Percentiles rank a stretch among this genome's conserved stretches.
Conservation (phyloP, 1,140 invertebrate genomes). For the Brachionus rotundiformis region DNA sequence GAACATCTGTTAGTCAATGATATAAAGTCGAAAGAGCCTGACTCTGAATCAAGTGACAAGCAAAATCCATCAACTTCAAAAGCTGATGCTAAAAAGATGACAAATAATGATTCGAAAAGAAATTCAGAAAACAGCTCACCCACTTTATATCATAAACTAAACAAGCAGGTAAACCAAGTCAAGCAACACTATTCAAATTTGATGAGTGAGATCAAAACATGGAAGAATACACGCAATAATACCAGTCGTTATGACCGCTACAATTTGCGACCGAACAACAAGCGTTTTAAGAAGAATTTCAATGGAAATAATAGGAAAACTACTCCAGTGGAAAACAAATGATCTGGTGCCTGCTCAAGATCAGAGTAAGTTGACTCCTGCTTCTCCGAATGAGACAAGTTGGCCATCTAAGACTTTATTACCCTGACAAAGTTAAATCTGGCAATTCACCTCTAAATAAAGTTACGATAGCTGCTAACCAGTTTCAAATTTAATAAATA, state of each 20-base stretch:
- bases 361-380: not conserved
- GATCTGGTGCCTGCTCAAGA: not conserved
- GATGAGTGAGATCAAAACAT: not conserved
- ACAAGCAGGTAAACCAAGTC: not conserved
- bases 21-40: not conserved
- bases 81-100: not conserved
- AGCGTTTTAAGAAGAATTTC: not conserved
- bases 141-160: not conserved
- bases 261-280: not conserved
- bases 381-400: not conserved
- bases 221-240: not conserved
- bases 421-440: not conserved
- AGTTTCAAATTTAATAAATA: constrained; percentile 7
- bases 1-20: not conserved
- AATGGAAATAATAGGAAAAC: not conserved
- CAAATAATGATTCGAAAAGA: not conserved
- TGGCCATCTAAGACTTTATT: not conserved
- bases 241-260: not conserved
- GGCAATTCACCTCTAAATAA: not conserved
- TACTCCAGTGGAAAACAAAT: not conserved
- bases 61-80: not conserved
- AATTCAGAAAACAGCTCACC: not conserved
- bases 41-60: not conserved
- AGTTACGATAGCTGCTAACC: not conserved
- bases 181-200: constrained; percentile 1